Evolutionary conservation across 1,140 invertebrate species (phyloP).

Genomic region (Hetaerina americana): DNA sequence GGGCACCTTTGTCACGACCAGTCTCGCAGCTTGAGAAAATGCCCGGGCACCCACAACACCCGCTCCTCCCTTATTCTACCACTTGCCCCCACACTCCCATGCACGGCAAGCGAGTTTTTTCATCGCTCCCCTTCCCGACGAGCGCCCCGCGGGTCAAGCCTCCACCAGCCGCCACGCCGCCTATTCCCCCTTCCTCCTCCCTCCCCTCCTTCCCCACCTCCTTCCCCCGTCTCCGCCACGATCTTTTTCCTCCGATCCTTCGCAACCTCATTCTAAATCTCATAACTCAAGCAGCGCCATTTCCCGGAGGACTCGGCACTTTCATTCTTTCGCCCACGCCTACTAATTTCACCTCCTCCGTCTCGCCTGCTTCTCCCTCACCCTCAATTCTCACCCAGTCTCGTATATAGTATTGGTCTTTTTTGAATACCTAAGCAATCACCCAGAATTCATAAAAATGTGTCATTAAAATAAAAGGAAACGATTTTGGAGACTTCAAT

Average conservation of each 20-base stretch:
- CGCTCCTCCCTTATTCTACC: not conserved
- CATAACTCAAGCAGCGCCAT: not conserved
- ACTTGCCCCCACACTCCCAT: too few species aligned
- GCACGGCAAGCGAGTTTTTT: not conserved
- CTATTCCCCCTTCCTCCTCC: not conserved
- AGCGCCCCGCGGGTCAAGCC: not conserved
- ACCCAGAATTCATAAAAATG: too few species aligned
- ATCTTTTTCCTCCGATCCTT: too few species aligned
- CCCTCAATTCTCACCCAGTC: not conserved
- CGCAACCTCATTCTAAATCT: not conserved
- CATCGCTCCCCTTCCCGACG: not conserved
- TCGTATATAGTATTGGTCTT: too few species aligned
- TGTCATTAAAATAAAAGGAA: too few species aligned
- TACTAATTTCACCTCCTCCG: not conserved
- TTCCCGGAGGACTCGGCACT: not conserved
- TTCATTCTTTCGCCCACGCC: not conserved
- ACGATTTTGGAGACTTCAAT: too few species aligned
- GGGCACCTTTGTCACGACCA: not conserved
- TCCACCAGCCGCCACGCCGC: not conserved
- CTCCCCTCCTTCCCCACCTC: not conserved
- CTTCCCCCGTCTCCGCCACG: not conserved
- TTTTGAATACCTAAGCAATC: too few species aligned
- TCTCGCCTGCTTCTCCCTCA: not conserved
- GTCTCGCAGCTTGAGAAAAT: not conserved
- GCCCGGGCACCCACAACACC: not conserved